Evolutionary conservation across 2,797 vertebrate genomes (phyloP), one percentile per base, ranked within the genome.

Genomic region (Hylomyscus alleni): DNA sequence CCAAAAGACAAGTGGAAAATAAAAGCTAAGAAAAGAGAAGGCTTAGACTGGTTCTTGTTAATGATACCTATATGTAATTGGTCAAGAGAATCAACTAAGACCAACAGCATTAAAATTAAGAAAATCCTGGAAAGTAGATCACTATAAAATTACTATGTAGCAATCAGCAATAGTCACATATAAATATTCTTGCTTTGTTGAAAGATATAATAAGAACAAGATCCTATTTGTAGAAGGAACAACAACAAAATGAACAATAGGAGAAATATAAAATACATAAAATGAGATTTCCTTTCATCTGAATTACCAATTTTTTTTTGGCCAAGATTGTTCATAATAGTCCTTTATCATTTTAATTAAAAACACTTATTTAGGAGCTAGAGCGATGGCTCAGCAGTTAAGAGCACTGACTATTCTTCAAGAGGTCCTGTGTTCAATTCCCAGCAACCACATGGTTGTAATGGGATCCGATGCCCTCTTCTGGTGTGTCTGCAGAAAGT

Each of bases 201-300:
- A 50, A 60, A 84, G 29, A 69, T 31, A 60, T 24, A 87, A 77
- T 50, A 65, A 94, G 80, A 76, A 73, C 47, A 82, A 82, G 11
- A 37, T 29, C 10, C 9, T 84, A 58, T 80, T 92, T 85, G 12
- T 78, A 90, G 89, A 37, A 90, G 60, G 34, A 95, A 69, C 84
- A 95, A 72, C 60, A 92, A 76, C 40, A 87, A 67, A 81, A 90
- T 84, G 44, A 86, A 92, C 56, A 69, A 85, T 15, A 91, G 37
- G 67, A 69, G 91, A 92, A 90, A 65, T 93, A 10, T 85, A 89
- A 84, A 19, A 2, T 60, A 90, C 34, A 47, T 78, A 88, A 96
- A 88, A 14, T 54, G 76, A 44, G 80, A 85, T 95, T 94, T 96
- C 22, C 60, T 85, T 50, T 31, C 29, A 89, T 94, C 78, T 94